A percentile compares a stretch with the other conserved stretches of the same genome.
Conservation (phyloP, 2,888 invertebrate species). For the Leucophenga maculata region DNA sequence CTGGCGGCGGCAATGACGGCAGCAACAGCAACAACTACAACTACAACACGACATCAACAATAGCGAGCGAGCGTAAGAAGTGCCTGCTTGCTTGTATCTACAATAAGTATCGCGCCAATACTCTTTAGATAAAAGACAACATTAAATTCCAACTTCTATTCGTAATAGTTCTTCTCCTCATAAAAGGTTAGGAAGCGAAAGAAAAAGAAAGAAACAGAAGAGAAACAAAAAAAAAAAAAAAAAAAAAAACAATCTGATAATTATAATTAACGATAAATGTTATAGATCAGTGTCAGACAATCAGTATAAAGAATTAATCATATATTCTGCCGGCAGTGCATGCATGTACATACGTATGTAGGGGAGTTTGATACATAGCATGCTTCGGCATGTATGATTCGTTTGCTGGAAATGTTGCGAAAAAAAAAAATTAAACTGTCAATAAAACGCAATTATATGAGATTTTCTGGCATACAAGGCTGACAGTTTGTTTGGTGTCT, state of each 20-base stretch:
- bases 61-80: neutral
- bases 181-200: too few species aligned
- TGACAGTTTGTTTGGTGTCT: too few species aligned
- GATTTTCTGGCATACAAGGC: too few species aligned
- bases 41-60: slow-evolving; percentile 10
- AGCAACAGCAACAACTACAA: neutral
- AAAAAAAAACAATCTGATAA: neutral
- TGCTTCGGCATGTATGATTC: too few species aligned
- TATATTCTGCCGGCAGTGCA: too few species aligned
- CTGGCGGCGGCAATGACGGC: neutral
- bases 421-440: too few species aligned
- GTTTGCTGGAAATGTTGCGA: too few species aligned
- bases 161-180: neutral
- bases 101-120: slow-evolving; percentile 10
- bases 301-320: too few species aligned
- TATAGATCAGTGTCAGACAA: too few species aligned
- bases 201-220: neutral
- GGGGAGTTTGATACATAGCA: too few species aligned
- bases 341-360: too few species aligned
- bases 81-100: slow-evolving; percentile 17
- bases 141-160: slow-evolving; percentile 9
- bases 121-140: slow-evolving; percentile 17
- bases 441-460: too few species aligned
- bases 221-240: neutral
- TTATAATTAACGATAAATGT: neutral